Base-by-base conservation (phyloP, 2,797 vertebrate genomes). In the Aulostomus chinensis region DNA sequence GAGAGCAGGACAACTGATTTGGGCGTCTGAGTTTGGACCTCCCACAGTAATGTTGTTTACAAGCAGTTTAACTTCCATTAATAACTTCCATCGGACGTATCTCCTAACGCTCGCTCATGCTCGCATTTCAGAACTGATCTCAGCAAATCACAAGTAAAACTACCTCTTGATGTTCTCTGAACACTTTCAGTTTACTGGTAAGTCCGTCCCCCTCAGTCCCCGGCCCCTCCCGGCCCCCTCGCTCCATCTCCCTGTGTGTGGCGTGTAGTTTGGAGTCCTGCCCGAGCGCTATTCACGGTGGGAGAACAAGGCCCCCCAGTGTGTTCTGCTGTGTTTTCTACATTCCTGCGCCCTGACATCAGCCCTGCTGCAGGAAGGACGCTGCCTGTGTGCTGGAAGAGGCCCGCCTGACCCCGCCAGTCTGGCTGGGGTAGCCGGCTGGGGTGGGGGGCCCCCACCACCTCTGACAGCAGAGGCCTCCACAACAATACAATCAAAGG, bases 321-420 rank as follows among this genome's bases (percentile, higher is more conserved):
- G 71, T 82, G n/a, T n/a, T n/a, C n/a, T n/a, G 76, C 35, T 77
- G 68, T 86, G 82, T 88, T 89, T 85, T 87, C 20, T 22, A 78
- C 84, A 89, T 88, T 88, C 87, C 73, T 76, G 1, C 0, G 31
- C 45, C 77, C 71, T 89, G 84, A 88, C 87, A 88, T 89, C 87
- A 88, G 65, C 65, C n/a, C 1, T 38, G 46, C 48, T 65, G 68
- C 68, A 84, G 87, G 84, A 87, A 85, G 64, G 41, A 66, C 58
- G 24, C 51, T 9, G 45, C 48, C 62, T 71, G 55, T 72, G 80
- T 79, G 74, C 60, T 61, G 76, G 76, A 81, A 81, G 76, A 62
- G 76, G 55, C 54, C 73, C 67, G 13, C 33, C 31, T 63, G 78
- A 81, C 80, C 73, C 64, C 11, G 26, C 62, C 67, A 74, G 81